Percentiles rank a stretch among this genome's conserved stretches.
phyloP scores from a whole-genome alignment of 2,113 vertebrate genomes.

The Oreochromis niloticus region DNA sequence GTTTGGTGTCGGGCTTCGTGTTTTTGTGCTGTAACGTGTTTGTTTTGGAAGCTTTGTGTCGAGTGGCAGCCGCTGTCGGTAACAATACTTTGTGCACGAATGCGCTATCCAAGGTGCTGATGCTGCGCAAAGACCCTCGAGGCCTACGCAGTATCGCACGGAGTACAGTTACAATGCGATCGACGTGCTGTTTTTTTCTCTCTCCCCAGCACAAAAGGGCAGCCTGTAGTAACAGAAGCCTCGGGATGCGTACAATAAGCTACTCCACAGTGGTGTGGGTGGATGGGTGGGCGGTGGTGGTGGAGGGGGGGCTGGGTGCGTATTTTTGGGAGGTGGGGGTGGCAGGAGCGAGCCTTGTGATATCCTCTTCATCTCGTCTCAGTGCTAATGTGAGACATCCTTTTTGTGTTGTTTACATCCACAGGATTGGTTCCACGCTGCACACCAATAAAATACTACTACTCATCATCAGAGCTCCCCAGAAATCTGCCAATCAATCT shows the following conservation, averaged over 20 bases:
- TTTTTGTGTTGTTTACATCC: slow-evolving; percentile 54
- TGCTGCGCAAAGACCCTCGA: slow-evolving; percentile 45
- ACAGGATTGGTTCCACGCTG: slow-evolving; percentile 82
- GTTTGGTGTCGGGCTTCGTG: slow-evolving; percentile 28
- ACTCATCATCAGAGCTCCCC: slow-evolving; percentile 85
- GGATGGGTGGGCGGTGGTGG: slow-evolving; percentile 27
- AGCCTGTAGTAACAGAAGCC: slow-evolving; percentile 38
- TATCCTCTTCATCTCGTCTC: slow-evolving; percentile 31
- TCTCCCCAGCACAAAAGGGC: slow-evolving; percentile 13
- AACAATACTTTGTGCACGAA: slow-evolving; percentile 19
- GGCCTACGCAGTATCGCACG: slow-evolving; percentile 45
- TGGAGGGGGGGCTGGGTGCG: not conserved
- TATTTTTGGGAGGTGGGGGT: not conserved
- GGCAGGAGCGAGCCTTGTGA: slow-evolving; percentile 26
- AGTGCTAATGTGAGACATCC: slow-evolving; percentile 18
- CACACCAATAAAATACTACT: slow-evolving; percentile 88
- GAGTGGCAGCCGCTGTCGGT: not conserved
- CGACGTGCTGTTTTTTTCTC: slow-evolving; percentile 2
- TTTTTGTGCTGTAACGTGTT: not conserved
- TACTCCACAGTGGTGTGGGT: slow-evolving; percentile 46
- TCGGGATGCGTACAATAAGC: slow-evolving; percentile 33
- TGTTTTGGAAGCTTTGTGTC: not conserved
- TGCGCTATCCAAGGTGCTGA: slow-evolving; percentile 73
- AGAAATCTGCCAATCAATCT: slow-evolving; percentile 84
- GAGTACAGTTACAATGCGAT: slow-evolving; percentile 28